These are phyloP conservation scores for Acrobasis suavella DNA, from an alignment of 2,888 invertebrate genomes.

Conservation along the genomic window DNA sequence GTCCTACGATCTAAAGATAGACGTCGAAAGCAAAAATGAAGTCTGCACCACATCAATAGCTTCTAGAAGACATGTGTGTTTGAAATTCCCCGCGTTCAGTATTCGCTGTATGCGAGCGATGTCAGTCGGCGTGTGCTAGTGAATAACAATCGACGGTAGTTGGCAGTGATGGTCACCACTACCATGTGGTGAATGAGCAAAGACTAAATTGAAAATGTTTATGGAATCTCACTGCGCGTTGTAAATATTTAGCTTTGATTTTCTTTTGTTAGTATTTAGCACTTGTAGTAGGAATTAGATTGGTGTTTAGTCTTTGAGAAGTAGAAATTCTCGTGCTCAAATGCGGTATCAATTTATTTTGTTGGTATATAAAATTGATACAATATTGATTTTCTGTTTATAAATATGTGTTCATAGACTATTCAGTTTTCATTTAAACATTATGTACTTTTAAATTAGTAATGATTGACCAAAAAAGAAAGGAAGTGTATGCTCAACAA, in stretches of 20 bases:
- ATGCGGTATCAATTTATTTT: background rate
- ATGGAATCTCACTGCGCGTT: slow-evolving; percentile 17
- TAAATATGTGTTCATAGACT: no score
- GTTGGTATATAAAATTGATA: no score
- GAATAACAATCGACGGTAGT: slow-evolving; percentile 72
- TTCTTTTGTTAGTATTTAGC: background rate
- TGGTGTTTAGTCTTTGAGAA: background rate
- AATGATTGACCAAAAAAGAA: no score
- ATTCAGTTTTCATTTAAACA: no score
- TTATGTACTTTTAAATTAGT: no score
- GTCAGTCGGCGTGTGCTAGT: slow-evolving; percentile 59
- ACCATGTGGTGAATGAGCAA: slow-evolving; percentile 34
- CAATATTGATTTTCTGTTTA: no score
- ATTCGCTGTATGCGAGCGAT: slow-evolving; percentile 68
- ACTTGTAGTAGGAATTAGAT: background rate
- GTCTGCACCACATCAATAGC: slow-evolving; percentile 37
- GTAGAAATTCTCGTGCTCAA: background rate
- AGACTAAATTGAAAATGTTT: slow-evolving; percentile 3
- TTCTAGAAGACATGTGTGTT: slow-evolving; percentile 40
- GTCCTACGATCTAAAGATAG: slow-evolving; percentile 15
- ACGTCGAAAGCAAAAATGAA: slow-evolving; percentile 37
- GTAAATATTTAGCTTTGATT: slow-evolving; percentile 4
- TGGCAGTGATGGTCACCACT: slow-evolving; percentile 58
- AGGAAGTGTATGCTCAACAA: no score
- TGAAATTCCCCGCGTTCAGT: slow-evolving; percentile 75